Conservation (phyloP, 2,888 invertebrate species). For the Taenaris catops region DNA sequence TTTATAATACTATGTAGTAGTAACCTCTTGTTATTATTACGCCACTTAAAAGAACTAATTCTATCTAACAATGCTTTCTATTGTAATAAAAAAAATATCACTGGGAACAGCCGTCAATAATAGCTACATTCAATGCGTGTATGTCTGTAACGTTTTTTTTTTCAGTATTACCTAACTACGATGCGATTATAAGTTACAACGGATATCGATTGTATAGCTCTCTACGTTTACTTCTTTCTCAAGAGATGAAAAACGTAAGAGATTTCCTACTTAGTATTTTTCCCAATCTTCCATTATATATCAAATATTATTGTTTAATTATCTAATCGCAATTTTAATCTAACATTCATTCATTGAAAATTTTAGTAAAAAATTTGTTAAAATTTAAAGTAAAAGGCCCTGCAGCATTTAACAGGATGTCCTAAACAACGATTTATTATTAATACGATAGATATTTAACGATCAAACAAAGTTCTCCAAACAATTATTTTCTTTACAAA, state of each 20-base stretch:
- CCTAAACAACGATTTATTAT: too few species aligned
- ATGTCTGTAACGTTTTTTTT: conserved; percentile 49
- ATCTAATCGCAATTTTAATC: too few species aligned
- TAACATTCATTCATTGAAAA: too few species aligned
- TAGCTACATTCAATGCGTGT: conserved; percentile 47
- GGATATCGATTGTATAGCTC: conserved; percentile 61
- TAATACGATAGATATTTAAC: too few species aligned
- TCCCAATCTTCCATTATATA: too few species aligned
- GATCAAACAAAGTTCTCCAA: too few species aligned
- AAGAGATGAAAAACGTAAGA: conserved; percentile 30
- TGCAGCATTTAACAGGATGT: conserved; percentile 3
- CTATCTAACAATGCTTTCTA: conserved; percentile 37
- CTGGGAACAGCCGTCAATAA: conserved; percentile 51
- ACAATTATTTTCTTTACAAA: too few species aligned
- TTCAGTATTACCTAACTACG: conserved; percentile 63
- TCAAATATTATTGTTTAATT: too few species aligned
- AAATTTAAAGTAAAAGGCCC: conserved; percentile 24
- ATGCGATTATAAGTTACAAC: conserved; percentile 44
- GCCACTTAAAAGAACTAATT: conserved; percentile 13
- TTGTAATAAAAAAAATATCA: conserved; percentile 37
- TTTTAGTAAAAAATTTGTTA: too few species aligned
- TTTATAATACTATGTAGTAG: background rate
- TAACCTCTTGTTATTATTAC: conserved; percentile 6
- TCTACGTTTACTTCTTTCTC: conserved; percentile 44
- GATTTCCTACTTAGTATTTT: background rate